Evolutionary conservation across 2,888 invertebrate genomes (phyloP).

Genomic region (Folsomia candida): DNA sequence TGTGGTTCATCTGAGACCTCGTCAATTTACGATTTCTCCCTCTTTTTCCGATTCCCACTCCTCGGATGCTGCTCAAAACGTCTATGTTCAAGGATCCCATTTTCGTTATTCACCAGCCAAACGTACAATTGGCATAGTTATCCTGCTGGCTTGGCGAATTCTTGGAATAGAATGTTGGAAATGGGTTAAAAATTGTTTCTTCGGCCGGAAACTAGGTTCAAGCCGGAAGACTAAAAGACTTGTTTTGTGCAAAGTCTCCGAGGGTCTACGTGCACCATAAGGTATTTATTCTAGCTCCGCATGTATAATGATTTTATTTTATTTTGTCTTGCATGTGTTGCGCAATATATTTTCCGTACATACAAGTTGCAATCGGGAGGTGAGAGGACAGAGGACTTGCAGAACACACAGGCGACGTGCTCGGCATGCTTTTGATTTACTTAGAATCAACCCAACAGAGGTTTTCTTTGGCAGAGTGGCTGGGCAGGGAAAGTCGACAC

Average conservation of each 20-base stretch:
- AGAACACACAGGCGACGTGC: not conserved
- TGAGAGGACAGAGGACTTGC: not conserved
- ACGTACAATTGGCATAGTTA: not conserved
- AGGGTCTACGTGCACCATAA: no score
- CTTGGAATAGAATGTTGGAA: not conserved
- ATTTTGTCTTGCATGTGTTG: not conserved
- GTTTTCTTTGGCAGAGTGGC: not conserved
- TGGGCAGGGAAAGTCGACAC: not conserved
- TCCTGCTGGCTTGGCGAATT: not conserved
- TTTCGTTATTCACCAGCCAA: not conserved
- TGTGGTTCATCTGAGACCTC: constrained; percentile 4
- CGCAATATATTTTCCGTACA: not conserved
- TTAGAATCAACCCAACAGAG: not conserved
- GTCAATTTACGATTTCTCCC: constrained; percentile 6
- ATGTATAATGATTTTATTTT: no score
- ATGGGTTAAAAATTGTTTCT: no score
- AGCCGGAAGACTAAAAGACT: no score
- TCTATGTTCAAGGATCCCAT: not conserved
- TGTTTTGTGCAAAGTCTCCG: no score
- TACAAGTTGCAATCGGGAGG: not conserved
- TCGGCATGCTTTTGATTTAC: not conserved
- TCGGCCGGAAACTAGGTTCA: no score
- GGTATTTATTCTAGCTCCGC: no score
- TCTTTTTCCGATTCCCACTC: not conserved
- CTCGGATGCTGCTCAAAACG: not conserved